Percentiles rank a stretch among this genome's conserved stretches.
Evolutionary conservation across 1,140 invertebrate genomes (phyloP).

Genomic region (Panagrolaimus sp.): DNA sequence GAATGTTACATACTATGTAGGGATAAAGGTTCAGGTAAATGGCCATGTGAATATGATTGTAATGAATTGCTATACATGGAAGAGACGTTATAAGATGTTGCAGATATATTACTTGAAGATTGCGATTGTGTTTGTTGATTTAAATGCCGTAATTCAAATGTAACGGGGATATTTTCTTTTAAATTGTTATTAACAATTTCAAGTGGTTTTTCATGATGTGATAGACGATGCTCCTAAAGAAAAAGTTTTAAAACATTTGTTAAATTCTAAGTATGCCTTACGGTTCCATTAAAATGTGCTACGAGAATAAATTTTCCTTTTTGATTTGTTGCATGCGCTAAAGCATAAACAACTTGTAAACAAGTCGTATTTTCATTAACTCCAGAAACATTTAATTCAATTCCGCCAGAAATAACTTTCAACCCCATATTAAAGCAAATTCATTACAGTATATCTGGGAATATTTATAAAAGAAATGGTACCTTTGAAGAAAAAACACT

Average conservation of each 20-base stretch:
- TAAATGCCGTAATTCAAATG: neutral
- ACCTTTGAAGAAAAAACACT: no score
- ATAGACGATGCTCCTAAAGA: conserved; percentile 16
- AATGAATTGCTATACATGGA: no score
- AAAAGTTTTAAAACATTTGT: neutral
- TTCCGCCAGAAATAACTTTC: conserved; percentile 9
- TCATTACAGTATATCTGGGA: no score
- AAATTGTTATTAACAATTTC: neutral
- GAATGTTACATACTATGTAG: no score
- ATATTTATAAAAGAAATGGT: no score
- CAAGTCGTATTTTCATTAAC: conserved; percentile 30
- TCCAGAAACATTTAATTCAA: conserved; percentile 24
- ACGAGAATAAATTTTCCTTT: conserved; percentile 38
- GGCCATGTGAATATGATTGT: no score
- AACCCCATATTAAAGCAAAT: conserved; percentile 12
- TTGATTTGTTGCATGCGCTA: conserved; percentile 38
- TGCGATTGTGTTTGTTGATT: neutral
- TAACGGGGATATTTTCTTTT: neutral
- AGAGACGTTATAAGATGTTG: neutral
- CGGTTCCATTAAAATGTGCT: conserved; percentile 17
- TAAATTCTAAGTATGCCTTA: conserved; percentile 6
- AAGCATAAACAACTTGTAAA: conserved; percentile 29
- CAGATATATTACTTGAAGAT: neutral
- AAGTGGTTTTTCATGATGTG: conserved; percentile 3
- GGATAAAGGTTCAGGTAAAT: no score